Evolutionary conservation across 1,140 invertebrate genomes (phyloP).

Genomic region (Sweltsa coloradensis): DNA sequence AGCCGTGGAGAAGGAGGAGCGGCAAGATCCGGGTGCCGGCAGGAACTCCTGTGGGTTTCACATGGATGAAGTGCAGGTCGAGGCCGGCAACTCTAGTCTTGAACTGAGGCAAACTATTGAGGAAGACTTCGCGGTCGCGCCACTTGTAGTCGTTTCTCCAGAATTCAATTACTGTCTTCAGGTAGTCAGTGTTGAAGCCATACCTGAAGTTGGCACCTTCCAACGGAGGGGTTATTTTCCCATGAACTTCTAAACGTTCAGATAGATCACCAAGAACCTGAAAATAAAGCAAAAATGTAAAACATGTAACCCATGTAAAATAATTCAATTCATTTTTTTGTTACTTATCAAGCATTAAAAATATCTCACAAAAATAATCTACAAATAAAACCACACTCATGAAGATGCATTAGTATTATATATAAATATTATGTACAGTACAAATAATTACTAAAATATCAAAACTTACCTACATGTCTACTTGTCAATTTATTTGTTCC

Average conservation of each 20-base stretch:
- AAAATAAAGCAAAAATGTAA: too few species aligned
- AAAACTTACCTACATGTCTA: too few species aligned
- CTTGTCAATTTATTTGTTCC: too few species aligned
- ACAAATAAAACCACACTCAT: too few species aligned
- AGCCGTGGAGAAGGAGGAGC: slow-evolving; percentile 70
- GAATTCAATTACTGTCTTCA: slow-evolving; percentile 53
- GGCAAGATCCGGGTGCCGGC: slow-evolving; percentile 39
- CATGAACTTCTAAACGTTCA: slow-evolving; percentile 37
- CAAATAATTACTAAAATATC: too few species aligned
- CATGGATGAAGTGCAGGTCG: slow-evolving; percentile 57
- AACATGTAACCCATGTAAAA: too few species aligned
- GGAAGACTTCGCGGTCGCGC: slow-evolving; percentile 42
- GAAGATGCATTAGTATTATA: too few species aligned
- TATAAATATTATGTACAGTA: too few species aligned
- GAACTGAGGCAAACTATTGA: slow-evolving; percentile 64
- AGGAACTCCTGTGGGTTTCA: slow-evolving; percentile 37
- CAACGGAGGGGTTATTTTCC: slow-evolving; percentile 39
- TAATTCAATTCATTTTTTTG: too few species aligned
- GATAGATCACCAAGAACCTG: slow-evolving; percentile 41
- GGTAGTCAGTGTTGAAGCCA: slow-evolving; percentile 57
- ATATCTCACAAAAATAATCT: too few species aligned
- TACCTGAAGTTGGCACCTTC: slow-evolving; percentile 59
- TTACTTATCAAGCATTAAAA: too few species aligned
- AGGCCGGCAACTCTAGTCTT: slow-evolving; percentile 51
- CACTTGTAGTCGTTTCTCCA: slow-evolving; percentile 68